Evolutionary conservation across 2,888 invertebrate genomes (phyloP), one percentile per base, ranked within the genome.

Genomic region (Eutolmus rufibarbis): DNA sequence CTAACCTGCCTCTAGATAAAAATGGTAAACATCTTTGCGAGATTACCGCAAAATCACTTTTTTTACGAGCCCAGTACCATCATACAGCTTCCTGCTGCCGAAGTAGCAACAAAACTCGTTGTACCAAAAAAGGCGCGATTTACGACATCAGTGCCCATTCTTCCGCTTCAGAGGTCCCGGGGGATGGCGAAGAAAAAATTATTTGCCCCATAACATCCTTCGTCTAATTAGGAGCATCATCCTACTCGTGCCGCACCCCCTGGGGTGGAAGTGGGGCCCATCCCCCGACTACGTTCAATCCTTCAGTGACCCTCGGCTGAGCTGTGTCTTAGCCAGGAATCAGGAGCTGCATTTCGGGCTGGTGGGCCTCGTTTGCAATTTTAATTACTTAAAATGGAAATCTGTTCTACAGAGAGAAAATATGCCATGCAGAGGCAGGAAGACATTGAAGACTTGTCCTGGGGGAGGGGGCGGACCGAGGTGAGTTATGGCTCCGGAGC

Each of bases 311-410:
- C 37, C 43, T 46, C 12, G 78, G 19, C 37, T 43, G 78, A 78
- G 43, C 23, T 14, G 19, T 19, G 40, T 40, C 43, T 78, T 40
- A 40, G 66, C 66, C 66, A 56, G 56, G 56, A 46, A 14, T 46
- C 51, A 66, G 28, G 12, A 23, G 37, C 43, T 40, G 78, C 78
- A 78, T 78, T 78, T 78, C 43, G 66, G 19, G 23, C 66, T 66
- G 77, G 37, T 77, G 34, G 77, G 78, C 78, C 43, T 78, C 78
- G 78, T 78, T 78, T 78, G 78, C 78, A 78, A 78, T 78, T 78
- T 78, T 78, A 78, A 78, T 78, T 78, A 78, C 78, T 78, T 78
- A 78, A 78, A 78, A 78, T 78, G 78, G 78, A 78, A 78, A 78
- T 78, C 43, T 40, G 78, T 9, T 34, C 34, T 12, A 19, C 51